Conservation (phyloP, 2,797 vertebrate genomes). For the Trachurus trachurus region DNA sequence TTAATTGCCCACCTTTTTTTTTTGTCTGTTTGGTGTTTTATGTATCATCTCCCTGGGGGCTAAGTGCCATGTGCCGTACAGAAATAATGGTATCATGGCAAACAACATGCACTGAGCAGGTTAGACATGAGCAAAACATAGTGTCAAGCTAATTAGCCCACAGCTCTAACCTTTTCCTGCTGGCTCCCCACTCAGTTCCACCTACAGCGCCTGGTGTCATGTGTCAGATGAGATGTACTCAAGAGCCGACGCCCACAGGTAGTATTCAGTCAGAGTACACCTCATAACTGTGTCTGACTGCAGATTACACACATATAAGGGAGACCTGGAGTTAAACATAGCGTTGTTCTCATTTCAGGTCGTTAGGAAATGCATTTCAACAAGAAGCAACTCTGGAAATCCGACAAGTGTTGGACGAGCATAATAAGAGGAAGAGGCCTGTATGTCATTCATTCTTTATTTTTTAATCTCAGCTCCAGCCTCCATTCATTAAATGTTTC, state of each 20-base stretch:
- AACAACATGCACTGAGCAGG: conserved; percentile 31
- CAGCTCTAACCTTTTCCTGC: conserved; percentile 72
- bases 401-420: conserved; percentile 86
- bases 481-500: background rate
- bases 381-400: conserved; percentile 89
- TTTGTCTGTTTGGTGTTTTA: conserved; percentile 44
- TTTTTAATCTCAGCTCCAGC: background rate
- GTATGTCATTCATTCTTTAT: conserved; percentile 73
- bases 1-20: conserved; percentile 8
- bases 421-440: conserved; percentile 89
- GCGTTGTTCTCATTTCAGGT: conserved; percentile 77
- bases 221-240: conserved; percentile 91
- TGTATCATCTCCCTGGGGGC: conserved; percentile 27
- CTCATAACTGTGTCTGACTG: conserved; percentile 10
- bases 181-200: conserved; percentile 82
- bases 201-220: conserved; percentile 88
- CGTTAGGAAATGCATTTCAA: conserved; percentile 90
- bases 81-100: conserved; percentile 46
- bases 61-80: conserved; percentile 8
- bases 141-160: conserved; percentile 56
- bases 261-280: conserved; percentile 48
- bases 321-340: conserved; percentile 4
- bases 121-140: conserved; percentile 63
- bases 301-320: conserved; percentile 6
- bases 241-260: conserved; percentile 90